Evolutionary conservation across 2,888 invertebrate species (phyloP).

Genomic region (Aelia acuminata): DNA sequence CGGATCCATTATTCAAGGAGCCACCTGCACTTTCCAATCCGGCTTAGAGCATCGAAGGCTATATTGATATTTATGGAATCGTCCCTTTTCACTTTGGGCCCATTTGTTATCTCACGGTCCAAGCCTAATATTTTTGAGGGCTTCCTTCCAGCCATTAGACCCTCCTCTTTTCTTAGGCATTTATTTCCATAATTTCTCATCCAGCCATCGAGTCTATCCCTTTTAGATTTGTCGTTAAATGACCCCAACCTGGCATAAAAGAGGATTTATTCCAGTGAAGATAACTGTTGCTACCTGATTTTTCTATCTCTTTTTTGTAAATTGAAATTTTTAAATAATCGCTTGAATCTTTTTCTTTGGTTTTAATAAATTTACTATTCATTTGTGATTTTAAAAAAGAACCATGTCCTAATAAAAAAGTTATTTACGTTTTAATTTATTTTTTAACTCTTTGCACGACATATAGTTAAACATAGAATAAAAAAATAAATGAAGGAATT

Average conservation of each 20-base stretch:
- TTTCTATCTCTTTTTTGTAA: too few relatives aligned
- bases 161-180: not conserved
- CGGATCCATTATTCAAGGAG: constrained; percentile 62
- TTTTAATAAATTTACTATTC: too few relatives aligned
- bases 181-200: constrained; percentile 31
- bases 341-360: too few relatives aligned
- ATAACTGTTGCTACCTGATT: too few relatives aligned
- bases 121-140: constrained; percentile 35
- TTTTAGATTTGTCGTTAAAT: not conserved
- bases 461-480: too few relatives aligned
- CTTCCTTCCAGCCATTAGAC: constrained; percentile 33
- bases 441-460: too few relatives aligned
- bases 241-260: not conserved
- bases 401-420: too few relatives aligned
- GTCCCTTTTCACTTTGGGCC: constrained; percentile 19
- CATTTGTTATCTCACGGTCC: constrained; percentile 5
- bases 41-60: constrained; percentile 50
- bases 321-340: too few relatives aligned
- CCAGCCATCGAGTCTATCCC: not conserved
- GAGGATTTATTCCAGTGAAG: not conserved
- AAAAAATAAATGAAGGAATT: too few relatives aligned
- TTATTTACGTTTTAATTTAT: too few relatives aligned
- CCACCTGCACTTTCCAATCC: constrained; percentile 60
- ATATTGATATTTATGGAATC: constrained; percentile 38
- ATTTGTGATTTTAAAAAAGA: too few relatives aligned